These are phyloP conservation scores for Hypomesus transpacificus DNA, from an alignment of 2,113 vertebrate species.

Conservation along the genomic window DNA sequence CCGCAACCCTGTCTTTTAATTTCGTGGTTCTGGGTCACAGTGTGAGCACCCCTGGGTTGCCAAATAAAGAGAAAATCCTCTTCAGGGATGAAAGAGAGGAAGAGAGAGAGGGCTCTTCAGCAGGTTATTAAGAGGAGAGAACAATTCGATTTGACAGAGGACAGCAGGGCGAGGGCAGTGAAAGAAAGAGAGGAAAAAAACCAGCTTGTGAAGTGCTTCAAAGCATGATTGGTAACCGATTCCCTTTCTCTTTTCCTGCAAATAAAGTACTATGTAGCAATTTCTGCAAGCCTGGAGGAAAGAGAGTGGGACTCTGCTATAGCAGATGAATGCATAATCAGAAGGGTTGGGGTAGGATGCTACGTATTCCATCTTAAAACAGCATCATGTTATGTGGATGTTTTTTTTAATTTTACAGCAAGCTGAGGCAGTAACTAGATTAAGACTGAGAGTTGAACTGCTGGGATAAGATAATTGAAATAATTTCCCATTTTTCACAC, in stretches of 20 bases:
- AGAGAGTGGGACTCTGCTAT: conserved; percentile 16
- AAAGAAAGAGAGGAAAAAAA: background rate
- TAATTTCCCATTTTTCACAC: too few relatives aligned
- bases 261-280: conserved; percentile 45
- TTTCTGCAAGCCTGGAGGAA: conserved; percentile 15
- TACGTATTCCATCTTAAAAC: conserved; percentile 28
- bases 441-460: too few relatives aligned
- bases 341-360: conserved; percentile 34
- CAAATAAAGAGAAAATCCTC: conserved; percentile 54
- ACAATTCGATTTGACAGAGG: conserved; percentile 54
- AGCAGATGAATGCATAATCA: conserved; percentile 28
- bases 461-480: too few relatives aligned
- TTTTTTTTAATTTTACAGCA: conserved; percentile 33
- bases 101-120: conserved; percentile 29
- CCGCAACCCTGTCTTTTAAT: conserved; percentile 32
- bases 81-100: conserved; percentile 26
- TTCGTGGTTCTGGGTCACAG: conserved; percentile 36
- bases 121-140: conserved; percentile 61
- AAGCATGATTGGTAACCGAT: conserved; percentile 42
- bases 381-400: conserved; percentile 27
- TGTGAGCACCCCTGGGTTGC: conserved; percentile 33
- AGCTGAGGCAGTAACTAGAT: conserved; percentile 15
- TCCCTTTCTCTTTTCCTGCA: conserved; percentile 42
- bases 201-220: conserved; percentile 46
- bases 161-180: conserved; percentile 25